Evolutionary conservation across 2,797 vertebrate species (phyloP).

Genomic region (Serranus cabrilla): DNA sequence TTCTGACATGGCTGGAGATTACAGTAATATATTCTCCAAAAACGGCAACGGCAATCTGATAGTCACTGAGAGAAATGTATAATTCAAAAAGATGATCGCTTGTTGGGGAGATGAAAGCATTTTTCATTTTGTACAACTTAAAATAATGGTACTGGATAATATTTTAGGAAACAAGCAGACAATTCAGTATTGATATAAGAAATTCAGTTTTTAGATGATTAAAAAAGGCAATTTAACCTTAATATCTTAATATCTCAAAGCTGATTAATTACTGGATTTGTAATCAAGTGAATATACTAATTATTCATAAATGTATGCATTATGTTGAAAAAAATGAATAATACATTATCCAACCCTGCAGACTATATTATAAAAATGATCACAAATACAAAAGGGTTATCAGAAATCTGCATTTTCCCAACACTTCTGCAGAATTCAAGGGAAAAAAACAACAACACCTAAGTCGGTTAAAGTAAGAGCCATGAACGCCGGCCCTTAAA

Average conservation of each 20-base stretch:
- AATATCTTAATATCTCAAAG: background rate
- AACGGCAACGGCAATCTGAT: conserved; percentile 4
- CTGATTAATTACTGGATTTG: background rate
- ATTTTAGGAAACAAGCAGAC: background rate
- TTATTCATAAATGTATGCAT: background rate
- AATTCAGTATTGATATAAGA: background rate
- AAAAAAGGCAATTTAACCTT: background rate
- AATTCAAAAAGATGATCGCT: background rate
- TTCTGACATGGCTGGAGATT: conserved; percentile 17
- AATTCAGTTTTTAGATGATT: background rate
- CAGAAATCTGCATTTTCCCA: background rate
- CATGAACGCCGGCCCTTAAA: conserved; percentile 46
- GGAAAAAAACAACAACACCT: background rate
- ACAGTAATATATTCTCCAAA: background rate
- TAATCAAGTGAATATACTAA: too few relatives aligned
- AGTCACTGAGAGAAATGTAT: background rate
- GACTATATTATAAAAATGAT: background rate
- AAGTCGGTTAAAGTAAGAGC: conserved; percentile 43
- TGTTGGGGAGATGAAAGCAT: background rate
- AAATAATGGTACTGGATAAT: background rate
- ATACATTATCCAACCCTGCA: background rate
- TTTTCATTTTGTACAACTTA: background rate
- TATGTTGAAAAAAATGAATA: background rate
- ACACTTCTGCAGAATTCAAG: background rate
- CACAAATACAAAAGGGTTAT: background rate